phyloP scores from a whole-genome alignment of 2,113 vertebrate genomes.

The Chaetops frenatus region DNA sequence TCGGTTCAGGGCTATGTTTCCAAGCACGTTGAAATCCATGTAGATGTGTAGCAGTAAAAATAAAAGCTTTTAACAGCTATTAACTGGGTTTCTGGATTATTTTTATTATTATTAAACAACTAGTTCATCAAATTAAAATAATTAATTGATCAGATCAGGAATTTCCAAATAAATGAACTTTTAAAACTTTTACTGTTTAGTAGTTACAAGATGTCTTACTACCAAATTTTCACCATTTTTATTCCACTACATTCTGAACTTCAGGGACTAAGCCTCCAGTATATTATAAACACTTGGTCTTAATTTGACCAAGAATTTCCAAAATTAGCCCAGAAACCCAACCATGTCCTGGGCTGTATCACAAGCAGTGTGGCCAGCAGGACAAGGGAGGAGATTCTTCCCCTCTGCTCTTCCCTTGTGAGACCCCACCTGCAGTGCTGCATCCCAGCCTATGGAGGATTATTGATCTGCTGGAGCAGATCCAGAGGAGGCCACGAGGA shows the following conservation, averaged over 20 bases:
- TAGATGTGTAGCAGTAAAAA: neutral
- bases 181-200: neutral
- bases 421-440: neutral
- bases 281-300: neutral
- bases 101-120: neutral
- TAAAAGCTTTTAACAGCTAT: neutral
- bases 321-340: neutral
- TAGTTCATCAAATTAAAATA: neutral
- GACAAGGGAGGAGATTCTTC: neutral
- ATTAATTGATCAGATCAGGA: neutral
- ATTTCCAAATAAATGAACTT: neutral
- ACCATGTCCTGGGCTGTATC: fast-evolving
- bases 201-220: neutral
- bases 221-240: neutral
- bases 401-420: neutral
- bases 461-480: neutral
- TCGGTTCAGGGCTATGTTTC: neutral
- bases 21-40: neutral
- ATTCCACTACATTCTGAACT: neutral
- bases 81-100: neutral
- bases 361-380: neutral
- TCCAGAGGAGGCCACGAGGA: neutral
- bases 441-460: fast-evolving
- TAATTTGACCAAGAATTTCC: neutral
- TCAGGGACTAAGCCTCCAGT: neutral